Percentiles rank a stretch among this genome's conserved stretches.
phyloP scores from a whole-genome alignment of 2,797 vertebrate genomes.

The Galaxias olidus region DNA sequence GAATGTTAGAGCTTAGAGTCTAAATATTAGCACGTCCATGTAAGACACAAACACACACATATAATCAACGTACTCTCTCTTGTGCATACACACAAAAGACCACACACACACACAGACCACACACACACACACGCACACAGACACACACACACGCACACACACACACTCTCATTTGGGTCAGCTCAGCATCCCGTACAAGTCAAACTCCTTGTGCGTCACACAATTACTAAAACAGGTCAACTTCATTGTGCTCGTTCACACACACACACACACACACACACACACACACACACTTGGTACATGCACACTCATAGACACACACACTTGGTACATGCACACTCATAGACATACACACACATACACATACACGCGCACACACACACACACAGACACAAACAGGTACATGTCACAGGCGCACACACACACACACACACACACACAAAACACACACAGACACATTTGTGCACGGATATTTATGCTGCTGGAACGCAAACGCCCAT shows the following conservation, averaged over 20 bases:
- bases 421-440: not conserved
- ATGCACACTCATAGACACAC: not conserved
- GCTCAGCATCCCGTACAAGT: no score
- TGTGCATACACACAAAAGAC: not conserved
- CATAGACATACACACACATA: conserved; percentile 2
- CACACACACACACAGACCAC: not conserved
- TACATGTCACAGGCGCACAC: not conserved
- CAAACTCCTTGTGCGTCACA: no score
- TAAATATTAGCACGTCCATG: no score
- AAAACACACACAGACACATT: not conserved
- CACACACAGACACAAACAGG: not conserved
- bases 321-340: conserved; percentile 1
- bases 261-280: conserved; percentile 12
- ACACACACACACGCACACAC: conserved; percentile 3
- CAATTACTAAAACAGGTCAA: not conserved
- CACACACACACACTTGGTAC: conserved; percentile 8
- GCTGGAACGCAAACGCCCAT: not conserved
- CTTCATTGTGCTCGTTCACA: not conserved
- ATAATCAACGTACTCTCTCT: not conserved
- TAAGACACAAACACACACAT: not conserved
- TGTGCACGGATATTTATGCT: not conserved
- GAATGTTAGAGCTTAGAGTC: no score
- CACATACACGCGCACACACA: not conserved
- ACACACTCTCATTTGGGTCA: not conserved
- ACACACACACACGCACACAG: conserved; percentile 2